Evolutionary conservation across 2,113 vertebrate species (phyloP), one percentile per base, ranked within the genome.

Genomic region (Bucco capensis): DNA sequence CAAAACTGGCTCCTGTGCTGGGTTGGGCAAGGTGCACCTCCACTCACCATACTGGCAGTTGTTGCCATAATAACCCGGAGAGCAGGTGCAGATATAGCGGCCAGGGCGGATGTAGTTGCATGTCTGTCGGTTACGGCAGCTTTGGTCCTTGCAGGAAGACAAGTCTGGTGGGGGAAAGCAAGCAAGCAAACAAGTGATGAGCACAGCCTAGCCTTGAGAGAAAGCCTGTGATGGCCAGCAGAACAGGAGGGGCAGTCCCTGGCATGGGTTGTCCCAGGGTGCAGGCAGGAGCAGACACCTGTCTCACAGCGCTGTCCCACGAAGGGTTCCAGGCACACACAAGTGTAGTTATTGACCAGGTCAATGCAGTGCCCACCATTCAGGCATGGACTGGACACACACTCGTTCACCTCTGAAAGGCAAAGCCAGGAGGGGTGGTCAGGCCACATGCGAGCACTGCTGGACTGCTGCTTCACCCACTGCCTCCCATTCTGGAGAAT

Each of bases 271-370:
- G 5, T 37, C 4, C n/a, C 3, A 2, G 51, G 61, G 31, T 3
- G 1, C 54, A 31, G 73, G 40, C 40, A 42, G 73, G 16, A 72
- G 58, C 66, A 30, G 57, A 93, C 93, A 99, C 99, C 98, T 98
- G 97, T 98, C 95, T 99, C 98, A 5, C 99, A 99, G 94, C 94
- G 97, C 15, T 61, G 93, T 92, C 99, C 99, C 38, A 97, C 97
- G 89, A 98, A 99, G 88, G 97, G 93, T 56, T 96, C 88, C 3
- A 96, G 90, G 82, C 99, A 99, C 54, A 97, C 35, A 33, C 99
- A 99, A 88, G 97, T 98, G 96, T 98, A 99, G 94, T 98, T 98
- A 80, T 97, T 89, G 15, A 98, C 94, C 85, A 93, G 95, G 90
- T 99, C 97, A 0, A 98, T 23, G 44, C 99, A 99, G 8, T 97